Conservation (phyloP, 2,888 invertebrate species). For the Eupithecia abbreviata region DNA sequence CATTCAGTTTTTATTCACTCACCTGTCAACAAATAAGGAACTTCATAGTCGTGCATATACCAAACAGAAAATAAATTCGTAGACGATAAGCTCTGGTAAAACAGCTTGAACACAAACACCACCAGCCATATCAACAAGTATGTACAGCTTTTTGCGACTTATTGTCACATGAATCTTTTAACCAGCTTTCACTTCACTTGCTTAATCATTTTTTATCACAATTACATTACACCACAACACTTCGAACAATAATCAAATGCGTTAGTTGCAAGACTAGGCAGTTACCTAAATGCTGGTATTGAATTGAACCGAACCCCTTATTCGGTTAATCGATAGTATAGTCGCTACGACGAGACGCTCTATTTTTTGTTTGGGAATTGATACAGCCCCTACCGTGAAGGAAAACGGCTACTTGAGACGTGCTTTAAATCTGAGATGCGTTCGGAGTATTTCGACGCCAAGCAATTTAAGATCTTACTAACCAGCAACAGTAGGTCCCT, state of each 20-base stretch:
- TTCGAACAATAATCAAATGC: neutral
- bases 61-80: too few species aligned
- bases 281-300: neutral
- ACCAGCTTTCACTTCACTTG: neutral
- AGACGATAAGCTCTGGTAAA: too few species aligned
- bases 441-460: too few species aligned
- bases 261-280: neutral
- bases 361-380: neutral
- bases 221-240: neutral
- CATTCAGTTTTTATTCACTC: too few species aligned
- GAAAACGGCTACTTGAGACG: too few species aligned
- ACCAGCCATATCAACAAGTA: neutral
- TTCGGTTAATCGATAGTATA: neutral
- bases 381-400: neutral
- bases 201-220: neutral
- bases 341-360: neutral
- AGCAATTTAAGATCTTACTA: constrained; percentile 22
- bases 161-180: neutral
- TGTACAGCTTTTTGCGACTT: neutral
- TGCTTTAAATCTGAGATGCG: too few species aligned
- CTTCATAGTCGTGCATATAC: too few species aligned
- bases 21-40: too few species aligned
- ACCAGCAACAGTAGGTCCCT: constrained; percentile 71
- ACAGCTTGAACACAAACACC: neutral
- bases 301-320: neutral